These are phyloP conservation scores for Zhengitettix transpicula DNA, from an alignment of 2,888 invertebrate genomes.

Conservation along the genomic window DNA sequence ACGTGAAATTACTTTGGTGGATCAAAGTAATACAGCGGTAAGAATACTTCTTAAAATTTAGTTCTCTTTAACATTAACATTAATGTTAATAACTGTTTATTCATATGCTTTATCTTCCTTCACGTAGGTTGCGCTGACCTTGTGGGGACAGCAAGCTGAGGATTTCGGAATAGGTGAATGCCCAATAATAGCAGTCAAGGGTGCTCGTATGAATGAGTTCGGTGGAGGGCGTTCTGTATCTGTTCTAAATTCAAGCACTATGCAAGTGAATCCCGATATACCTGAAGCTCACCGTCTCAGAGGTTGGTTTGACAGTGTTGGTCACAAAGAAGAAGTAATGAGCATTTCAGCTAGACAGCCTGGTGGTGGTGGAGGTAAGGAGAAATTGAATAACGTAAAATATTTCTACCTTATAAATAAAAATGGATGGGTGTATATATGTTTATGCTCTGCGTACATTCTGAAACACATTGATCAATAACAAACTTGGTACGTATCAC, in stretches of 20 bases:
- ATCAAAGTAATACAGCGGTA: constrained; percentile 60
- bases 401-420: too few species aligned
- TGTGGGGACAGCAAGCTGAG: constrained; percentile 86
- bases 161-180: constrained; percentile 58
- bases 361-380: constrained; percentile 12
- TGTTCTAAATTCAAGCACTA: constrained; percentile 31
- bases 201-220: constrained; percentile 72
- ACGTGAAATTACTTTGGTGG: constrained; percentile 73
- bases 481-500: too few species aligned
- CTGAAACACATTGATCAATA: too few species aligned
- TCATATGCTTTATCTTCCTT: constrained; percentile 1
- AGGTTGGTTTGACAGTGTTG: constrained; percentile 83
- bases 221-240: constrained; percentile 61
- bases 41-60: constrained; percentile 13
- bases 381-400: too few species aligned
- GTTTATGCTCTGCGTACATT: too few species aligned
- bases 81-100: too few species aligned
- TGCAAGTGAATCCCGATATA: constrained; percentile 78
- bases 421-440: too few species aligned
- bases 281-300: constrained; percentile 68
- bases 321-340: constrained; percentile 39
- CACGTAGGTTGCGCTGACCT: constrained; percentile 52
- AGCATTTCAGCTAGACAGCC: constrained; percentile 40
- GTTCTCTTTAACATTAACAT: too few species aligned
- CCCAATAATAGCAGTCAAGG: constrained; percentile 76